A percentile compares a stretch with the other conserved stretches of the same genome.
phyloP scores from a whole-genome alignment of 2,797 vertebrate species.

The Otus scops region DNA sequence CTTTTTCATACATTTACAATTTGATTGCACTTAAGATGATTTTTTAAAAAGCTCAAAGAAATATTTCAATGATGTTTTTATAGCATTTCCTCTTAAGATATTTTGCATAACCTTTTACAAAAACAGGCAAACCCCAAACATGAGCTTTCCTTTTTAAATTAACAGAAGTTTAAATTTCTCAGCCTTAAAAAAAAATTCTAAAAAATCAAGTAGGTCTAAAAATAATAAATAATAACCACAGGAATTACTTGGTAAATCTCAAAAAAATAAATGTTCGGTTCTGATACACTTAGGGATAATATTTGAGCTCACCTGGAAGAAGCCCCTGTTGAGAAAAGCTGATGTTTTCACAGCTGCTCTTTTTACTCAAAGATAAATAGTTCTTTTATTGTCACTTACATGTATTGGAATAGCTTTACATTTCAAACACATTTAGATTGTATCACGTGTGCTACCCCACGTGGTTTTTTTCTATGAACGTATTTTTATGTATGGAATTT shows the following conservation, averaged over 20 bases:
- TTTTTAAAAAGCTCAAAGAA: not conserved
- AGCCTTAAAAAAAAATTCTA: not conserved
- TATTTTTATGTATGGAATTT: conserved; percentile 19
- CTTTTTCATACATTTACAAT: not conserved
- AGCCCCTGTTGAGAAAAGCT: not conserved
- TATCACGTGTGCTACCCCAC: not conserved
- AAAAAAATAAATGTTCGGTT: conserved; percentile 42
- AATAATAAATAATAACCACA: conserved; percentile 39
- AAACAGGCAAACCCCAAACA: not conserved
- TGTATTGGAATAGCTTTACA: conserved; percentile 11
- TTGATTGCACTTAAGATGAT: not conserved
- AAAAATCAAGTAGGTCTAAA: not conserved
- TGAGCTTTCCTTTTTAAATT: not conserved
- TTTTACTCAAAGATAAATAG: conserved; percentile 36
- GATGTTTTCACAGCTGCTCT: conserved; percentile 46
- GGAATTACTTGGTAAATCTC: conserved; percentile 25
- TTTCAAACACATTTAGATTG: conserved; percentile 17
- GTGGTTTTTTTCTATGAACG: not conserved
- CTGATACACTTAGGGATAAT: conserved; percentile 23
- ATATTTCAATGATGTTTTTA: not conserved
- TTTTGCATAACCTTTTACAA: not conserved
- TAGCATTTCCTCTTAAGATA: not conserved
- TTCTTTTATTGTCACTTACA: conserved; percentile 37
- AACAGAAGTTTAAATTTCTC: not conserved
- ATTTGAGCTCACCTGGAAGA: conserved; percentile 55